Evolutionary conservation across 2,113 vertebrate species (phyloP), one percentile per base, ranked within the genome.

Genomic region (Cyprinus carpio): DNA sequence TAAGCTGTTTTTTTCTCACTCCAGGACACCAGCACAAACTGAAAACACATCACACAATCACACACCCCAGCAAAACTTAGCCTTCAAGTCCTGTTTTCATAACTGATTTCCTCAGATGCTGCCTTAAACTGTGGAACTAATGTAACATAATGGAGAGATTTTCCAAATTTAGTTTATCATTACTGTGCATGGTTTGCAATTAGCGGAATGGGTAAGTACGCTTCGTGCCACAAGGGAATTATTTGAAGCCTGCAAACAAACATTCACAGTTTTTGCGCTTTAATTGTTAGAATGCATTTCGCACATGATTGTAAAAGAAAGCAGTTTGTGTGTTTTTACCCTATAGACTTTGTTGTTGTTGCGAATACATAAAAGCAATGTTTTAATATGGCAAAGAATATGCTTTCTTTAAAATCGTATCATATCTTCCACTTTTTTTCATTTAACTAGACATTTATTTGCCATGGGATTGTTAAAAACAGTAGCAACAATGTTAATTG

Each of bases 1-100:
- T 64, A 83, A 81, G 83, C 46, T 29, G 84, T 71, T 75, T 82
- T 72, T 71, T 40, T 81, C 78, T 79, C 56, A 25, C 56, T 79
- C 56, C 54, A 40, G 31, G 54, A 58, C 67, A n/a, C 27, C 31
- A 16, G 29, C 51, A 51, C 49, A 51, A 51, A 51, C 13, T 15
- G 49, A 20, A 18, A 25, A 15, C 49, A 31, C 75, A 23, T 20
- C 75, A 56, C 27, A 7, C 54, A 56, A 34, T 56, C 75, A 56
- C 49, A 56, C 49, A 77, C 49, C 31, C 75, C 49, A 77, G 51
- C 27, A 13, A 31, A 4, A 27, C 23, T 23, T 23, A 23, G 54
- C 76, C 76, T 40, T 60, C 76, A 16, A 60, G 54, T 79, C 76
- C 69, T 72, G 65, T 69, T 20, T 34, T 34, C 65, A 34, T 34